Base-by-base conservation (phyloP, 2,797 vertebrate species). In the Miichthys miiuy region DNA sequence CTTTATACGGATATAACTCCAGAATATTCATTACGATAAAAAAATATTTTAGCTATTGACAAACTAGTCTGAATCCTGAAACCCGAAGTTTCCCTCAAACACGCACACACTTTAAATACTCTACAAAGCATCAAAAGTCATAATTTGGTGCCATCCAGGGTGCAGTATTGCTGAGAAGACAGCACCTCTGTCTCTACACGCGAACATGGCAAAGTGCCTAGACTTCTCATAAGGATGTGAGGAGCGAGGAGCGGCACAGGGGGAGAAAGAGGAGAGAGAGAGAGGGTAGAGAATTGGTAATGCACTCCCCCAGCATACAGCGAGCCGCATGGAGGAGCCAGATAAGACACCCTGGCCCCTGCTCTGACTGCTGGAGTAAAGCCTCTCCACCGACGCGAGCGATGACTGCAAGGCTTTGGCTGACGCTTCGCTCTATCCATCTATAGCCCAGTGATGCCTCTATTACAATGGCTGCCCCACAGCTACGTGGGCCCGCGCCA, bases 391-490 rank as follows among this genome's bases (percentile, higher is more conserved):
- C 88, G 88, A 88, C 88, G 82, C 89, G 77, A 94, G 91, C 90
- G 80, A 91, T 90, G 91, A 92, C 93, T 92, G 91, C 85, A 27
- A 93, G 94, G 93, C 91, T 93, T 92, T 94, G 94, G 93, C 93
- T 79, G 80, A 79, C 77, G 76, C 91, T 86, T 81, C 85, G 84
- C 93, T 93, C 95, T 87, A 94, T 95, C 95, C 93, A 92, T 95
- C 89, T 91, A 91, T 89, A 89, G 93, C 91, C 91, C 91, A 90
- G 90, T 95, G 95, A 96, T 94, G 94, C 95, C 95, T 95, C 95
- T 94, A 95, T 96, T 95, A 96, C 94, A 95, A 94, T 92, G 91
- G 91, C 92, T 93, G 94, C 93, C 94, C 94, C 94, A 93, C 94
- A 94, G 95, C 95, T 94, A 92, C 89, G 88, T 83, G 85, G 93